Percentiles rank a stretch among this genome's conserved stretches.
Evolutionary conservation across 2,113 vertebrate species (phyloP).

Genomic region (Pangasianodon gigas): DNA sequence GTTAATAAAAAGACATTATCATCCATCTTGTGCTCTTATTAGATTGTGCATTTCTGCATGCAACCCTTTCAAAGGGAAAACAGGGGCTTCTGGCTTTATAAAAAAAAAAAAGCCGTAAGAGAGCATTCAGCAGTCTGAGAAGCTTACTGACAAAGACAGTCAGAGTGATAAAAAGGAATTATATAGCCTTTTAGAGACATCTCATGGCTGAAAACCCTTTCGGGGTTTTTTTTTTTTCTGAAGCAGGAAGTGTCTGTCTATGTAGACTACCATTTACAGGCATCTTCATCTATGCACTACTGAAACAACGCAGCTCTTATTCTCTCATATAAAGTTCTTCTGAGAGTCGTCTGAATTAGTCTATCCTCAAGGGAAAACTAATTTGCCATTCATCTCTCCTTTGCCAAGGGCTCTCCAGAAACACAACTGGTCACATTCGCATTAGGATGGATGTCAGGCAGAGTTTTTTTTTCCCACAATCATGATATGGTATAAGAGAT

Average conservation of each 20-base stretch:
- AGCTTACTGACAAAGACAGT: constrained; percentile 35
- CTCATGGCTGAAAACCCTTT: constrained; percentile 25
- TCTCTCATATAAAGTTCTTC: not conserved
- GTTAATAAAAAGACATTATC: constrained; percentile 63
- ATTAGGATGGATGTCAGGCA: constrained; percentile 5
- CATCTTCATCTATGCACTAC: constrained; percentile 13
- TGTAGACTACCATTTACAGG: constrained; percentile 18
- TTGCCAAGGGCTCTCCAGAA: constrained; percentile 29
- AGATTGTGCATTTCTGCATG: constrained; percentile 59
- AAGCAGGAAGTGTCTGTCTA: constrained; percentile 17
- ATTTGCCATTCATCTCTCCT: constrained; percentile 27
- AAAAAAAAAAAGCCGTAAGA: constrained; percentile 33
- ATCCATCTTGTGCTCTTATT: constrained; percentile 62
- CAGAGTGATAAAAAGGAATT: constrained; percentile 47
- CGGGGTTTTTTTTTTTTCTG: not conserved
- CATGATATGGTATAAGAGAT: not conserved
- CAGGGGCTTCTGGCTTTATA: constrained; percentile 54
- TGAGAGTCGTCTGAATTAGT: constrained; percentile 12
- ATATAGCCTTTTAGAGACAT: constrained; percentile 36
- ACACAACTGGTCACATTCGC: constrained; percentile 3
- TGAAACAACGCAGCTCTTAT: constrained; percentile 29
- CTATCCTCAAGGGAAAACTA: constrained; percentile 8
- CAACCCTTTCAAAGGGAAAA: constrained; percentile 59
- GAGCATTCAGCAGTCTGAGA: constrained; percentile 37
- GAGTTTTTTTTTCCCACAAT: not conserved